Evolutionary conservation across 92 coral and sea anemone genomes (phyloP).

Genomic region (Diadumene lineata): DNA sequence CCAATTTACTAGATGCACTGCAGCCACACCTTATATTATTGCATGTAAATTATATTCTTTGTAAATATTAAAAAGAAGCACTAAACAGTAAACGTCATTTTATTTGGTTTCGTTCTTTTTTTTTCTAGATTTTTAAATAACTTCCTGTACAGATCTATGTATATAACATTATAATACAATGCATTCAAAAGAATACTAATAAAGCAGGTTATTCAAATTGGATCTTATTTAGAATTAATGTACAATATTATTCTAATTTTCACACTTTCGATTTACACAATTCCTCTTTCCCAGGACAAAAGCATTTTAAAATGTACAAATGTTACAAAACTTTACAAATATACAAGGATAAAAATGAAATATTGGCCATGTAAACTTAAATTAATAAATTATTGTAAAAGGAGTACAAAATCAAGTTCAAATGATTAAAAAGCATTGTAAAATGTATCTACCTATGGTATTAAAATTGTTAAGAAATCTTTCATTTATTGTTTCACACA

Average conservation of each 20-base stretch:
- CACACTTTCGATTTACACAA: not conserved
- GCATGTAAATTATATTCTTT: no score
- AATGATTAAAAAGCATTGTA: not conserved
- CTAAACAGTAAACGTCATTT: no score
- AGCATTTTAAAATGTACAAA: constrained; percentile 2
- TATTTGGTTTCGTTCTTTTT: not conserved
- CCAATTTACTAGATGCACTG: no score
- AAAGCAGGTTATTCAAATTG: not conserved
- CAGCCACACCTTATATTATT: no score
- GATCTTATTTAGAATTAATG: not conserved
- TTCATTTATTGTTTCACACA: not conserved
- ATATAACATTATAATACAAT: not conserved
- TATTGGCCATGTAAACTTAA: not conserved
- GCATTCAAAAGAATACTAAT: constrained; percentile 1
- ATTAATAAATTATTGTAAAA: not conserved
- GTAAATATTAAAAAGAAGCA: no score
- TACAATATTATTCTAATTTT: not conserved
- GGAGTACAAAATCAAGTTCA: not conserved
- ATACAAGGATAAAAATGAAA: not conserved
- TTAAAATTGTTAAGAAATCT: not conserved
- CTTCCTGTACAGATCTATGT: not conserved
- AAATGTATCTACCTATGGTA: not conserved
- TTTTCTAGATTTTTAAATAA: not conserved
- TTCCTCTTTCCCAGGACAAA: not conserved
- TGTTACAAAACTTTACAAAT: constrained; percentile 24